Base-by-base conservation (phyloP, 2,113 vertebrate species). In the Gadus macrocephalus region DNA sequence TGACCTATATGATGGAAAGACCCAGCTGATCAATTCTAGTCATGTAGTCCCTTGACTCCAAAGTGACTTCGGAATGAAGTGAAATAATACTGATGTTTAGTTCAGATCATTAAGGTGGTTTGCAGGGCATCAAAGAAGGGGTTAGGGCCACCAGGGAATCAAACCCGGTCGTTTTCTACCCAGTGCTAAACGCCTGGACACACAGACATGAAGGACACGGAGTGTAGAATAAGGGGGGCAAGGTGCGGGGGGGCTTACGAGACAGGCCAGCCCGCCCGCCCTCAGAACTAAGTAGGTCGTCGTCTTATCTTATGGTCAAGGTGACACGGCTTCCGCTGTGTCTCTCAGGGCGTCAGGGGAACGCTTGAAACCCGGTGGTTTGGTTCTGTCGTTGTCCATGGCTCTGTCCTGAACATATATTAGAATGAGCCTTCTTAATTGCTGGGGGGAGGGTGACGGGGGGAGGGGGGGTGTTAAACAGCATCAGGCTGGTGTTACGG, bases 391-490 rank as follows among this genome's bases (percentile, higher is more conserved):
- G 19, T 25, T 70, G 20, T 60, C 14, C 60, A 31, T 27, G 58
- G 65, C 67, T 77, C 42, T 76, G 66, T 58, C 71, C 74, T 20
- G 38, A 31, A 65, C 64, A 67, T 28, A 53, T 19, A 38, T 12
- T 4, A 35, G 31, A 35, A 35, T 25, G 53, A 65, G 59, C 62
- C 61, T 82, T 56, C 71, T 74, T 67, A 71, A 66, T 59, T 35
- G 31, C 31, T 7, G 31, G 6, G 6, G 6, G 31, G 31, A 7
- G 31, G 31, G 20, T 20, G 20, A 20, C 20, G 20, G 20, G 20
- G 20, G 20, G 20, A 1, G 20, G 16, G 15, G 15, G 60, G 55
- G 66, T 72, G 82, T 76, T 77, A 62, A 79, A 79, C 68, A 56
- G 22, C 61, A 56, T 71, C 63, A 64, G 17, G 56, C 31, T 35